phyloP scores from a whole-genome alignment of 2,797 vertebrate species.

The Fratercula arctica region DNA sequence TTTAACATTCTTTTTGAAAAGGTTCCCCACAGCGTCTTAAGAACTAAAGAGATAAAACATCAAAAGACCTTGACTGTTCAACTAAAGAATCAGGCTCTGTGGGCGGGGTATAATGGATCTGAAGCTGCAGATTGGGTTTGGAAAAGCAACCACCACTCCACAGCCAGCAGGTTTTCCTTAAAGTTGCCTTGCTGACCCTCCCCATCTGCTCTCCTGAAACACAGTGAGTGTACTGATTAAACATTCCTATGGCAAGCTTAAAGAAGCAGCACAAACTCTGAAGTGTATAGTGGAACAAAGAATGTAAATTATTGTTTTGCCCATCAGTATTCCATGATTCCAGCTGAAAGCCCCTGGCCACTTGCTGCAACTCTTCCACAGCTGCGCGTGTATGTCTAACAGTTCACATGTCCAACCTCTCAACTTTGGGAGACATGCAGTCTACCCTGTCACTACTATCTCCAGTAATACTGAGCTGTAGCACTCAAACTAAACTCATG shows the following conservation, averaged over 20 bases:
- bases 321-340: not conserved
- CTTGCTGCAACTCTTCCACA: not conserved
- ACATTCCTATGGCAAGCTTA: not conserved
- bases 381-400: not conserved
- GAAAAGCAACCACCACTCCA: not conserved
- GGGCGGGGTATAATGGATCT: not conserved
- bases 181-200: not conserved
- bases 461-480: not conserved
- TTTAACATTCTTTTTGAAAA: not conserved
- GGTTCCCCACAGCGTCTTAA: not conserved
- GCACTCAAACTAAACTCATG: not conserved
- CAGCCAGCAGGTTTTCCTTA: not conserved
- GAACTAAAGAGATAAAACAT: not conserved
- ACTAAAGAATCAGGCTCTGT: not conserved
- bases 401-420: rapidly evolving
- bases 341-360: not conserved
- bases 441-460: not conserved
- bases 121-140: not conserved
- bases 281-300: not conserved
- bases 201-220: not conserved
- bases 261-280: not conserved
- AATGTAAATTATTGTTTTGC: not conserved
- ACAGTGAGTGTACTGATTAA: rapidly evolving
- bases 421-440: not conserved
- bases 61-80: not conserved